A percentile compares a stretch with the other conserved stretches of the same genome.
Conservation (phyloP, 2,113 vertebrate species). For the Conger conger region DNA sequence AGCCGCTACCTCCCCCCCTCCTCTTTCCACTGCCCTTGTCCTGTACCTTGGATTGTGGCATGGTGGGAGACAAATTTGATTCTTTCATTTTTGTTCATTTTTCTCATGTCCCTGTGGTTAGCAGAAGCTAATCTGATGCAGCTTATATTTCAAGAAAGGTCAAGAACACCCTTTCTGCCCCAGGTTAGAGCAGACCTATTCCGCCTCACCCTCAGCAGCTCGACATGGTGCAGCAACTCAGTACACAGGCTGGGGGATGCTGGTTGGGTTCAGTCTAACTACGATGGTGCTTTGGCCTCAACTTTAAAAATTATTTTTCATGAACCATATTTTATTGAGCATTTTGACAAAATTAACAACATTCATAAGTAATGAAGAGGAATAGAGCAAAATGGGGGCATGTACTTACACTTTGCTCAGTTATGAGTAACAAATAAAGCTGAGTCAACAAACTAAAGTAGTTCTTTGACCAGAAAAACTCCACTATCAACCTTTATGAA, state of each 20-base stretch:
- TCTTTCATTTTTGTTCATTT: not conserved
- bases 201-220: not conserved
- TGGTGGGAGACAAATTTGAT: not conserved
- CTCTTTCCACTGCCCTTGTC: not conserved
- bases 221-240: not conserved
- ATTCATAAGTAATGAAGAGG: not conserved
- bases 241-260: not conserved
- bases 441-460: not conserved
- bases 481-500: not conserved
- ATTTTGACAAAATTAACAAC: not conserved
- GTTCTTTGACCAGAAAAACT: not conserved
- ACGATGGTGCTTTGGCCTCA: too few species aligned
- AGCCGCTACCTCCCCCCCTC: not conserved
- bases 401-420: not conserved
- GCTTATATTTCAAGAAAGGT: not conserved
- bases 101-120: not conserved
- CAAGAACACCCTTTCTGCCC: not conserved
- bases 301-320: not conserved
- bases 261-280: too few species aligned
- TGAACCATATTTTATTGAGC: not conserved
- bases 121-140: not conserved
- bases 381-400: not conserved
- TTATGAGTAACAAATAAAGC: too few species aligned
- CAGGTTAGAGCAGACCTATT: slow-evolving; percentile 3
- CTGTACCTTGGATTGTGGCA: not conserved